Base-by-base conservation (phyloP, 2,797 vertebrate species). In the Chaetophractus vellerosus region DNA sequence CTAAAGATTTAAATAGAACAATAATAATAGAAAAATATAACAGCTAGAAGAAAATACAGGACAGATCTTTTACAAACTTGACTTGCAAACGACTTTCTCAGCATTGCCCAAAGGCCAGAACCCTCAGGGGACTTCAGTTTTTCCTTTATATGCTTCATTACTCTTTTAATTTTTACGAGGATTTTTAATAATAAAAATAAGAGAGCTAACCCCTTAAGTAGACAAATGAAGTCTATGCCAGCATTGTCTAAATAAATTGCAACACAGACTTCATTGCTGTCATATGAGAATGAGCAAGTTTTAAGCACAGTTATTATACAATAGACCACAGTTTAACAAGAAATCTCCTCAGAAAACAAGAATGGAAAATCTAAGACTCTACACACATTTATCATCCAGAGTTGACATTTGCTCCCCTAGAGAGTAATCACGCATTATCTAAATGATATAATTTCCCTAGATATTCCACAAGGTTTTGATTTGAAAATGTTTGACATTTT, bases 181-280 rank as follows among this genome's bases (percentile, higher is more conserved):
- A 68, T 19, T 91, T 96, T 94, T 87, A 16, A 82, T 71, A 90
- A 85, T 76, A 83, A 87, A 93, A 97, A 63, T 71, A 81, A 69
- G 84, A 82, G 96, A 91, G 74, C n/a, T 59, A 87, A 92, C 31
- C 52, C 45, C 64, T 31, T 33, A 86, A 88, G 38, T 57, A 95
- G 89, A 94, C 72, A 95, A 71, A 95, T 31, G 16, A 83, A 36
- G 36, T 45, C 68, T 69, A n/a, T 16, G 71, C 18, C 21, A 64
- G 33, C 33, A 78, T 91, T 31, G 80, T 92, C 61, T 45, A 64
- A 90, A 85, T 52, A 33, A 93, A 83, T 76, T 83, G 41, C 75
- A 89, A 93, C 81, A 63, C 26, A 63, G 71, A 2, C 72, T 87
- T 93, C 69, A 84, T 11, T 55, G 75, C 68, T 74, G 45, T 68